Base-by-base conservation (phyloP, 1,140 invertebrate genomes). In the Lordiphosa stackelbergi region DNA sequence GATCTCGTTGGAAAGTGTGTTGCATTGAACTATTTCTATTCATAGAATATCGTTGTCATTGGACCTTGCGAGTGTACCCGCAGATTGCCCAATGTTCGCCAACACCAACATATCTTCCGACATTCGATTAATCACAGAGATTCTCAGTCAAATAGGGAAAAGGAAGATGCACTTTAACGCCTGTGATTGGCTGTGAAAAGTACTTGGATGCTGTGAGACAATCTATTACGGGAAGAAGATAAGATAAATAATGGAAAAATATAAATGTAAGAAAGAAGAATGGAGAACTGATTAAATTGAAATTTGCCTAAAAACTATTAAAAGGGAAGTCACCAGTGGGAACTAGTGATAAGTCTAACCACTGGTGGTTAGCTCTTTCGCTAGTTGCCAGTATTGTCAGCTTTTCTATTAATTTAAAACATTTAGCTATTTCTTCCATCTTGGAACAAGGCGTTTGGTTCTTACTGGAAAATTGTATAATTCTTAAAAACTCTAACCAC, bases 61-160 rank as follows among this genome's bases (percentile, higher is more conserved):
- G 74, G 70, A 78, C 70, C 74, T 78, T 81, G 75, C 65, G 31
- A 46, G 22, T 13, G 24, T 24, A 46, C 24, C 43, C 31, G 43
- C 43, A 46, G 43, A 31, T 31, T 31, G 28, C 7, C 28, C 43
- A 45, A 24, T 11, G 28, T 11, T 24, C n/a, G 19, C 5, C 22
- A 40, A 3, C 38, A 41, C 24, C 43, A 46, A 66, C 71, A 42
- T 55, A 61, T 83, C 77, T 81, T 81, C 77, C 77, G 77, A 63
- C 68, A 77, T 77, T 60, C 83, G 77, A 81, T 81, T 59, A 81
- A 81, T 81, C 61, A 49, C 72, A 31, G 41, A 49, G 34, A 40
- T 36, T 38, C 35, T 35, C 24, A 22, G 48, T 12, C 19, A 4
- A 47, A 8, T 19, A 19, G 9, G 54, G 31, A n/a, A 43, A 36